Percentiles rank a stretch among this genome's conserved stretches.
Evolutionary conservation across 2,888 invertebrate species (phyloP).

Genomic region (Pristionchus fissidentatus): DNA sequence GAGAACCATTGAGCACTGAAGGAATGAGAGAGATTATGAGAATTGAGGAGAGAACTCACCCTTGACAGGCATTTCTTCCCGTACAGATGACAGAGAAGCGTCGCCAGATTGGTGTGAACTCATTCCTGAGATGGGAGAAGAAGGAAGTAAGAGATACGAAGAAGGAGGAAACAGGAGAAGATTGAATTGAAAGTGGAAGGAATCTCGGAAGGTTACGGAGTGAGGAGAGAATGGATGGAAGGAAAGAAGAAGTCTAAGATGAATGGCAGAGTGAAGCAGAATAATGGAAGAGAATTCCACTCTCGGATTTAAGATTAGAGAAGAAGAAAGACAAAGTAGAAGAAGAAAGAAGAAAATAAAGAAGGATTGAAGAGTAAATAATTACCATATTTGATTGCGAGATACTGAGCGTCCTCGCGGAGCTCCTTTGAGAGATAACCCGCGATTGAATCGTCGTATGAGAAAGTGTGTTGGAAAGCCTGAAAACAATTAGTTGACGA

Average conservation of each 20-base stretch:
- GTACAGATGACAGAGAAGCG: constrained; percentile 69
- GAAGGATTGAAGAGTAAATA: constrained; percentile 29
- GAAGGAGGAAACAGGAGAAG: background rate
- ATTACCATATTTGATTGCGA: constrained; percentile 81
- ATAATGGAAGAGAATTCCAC: constrained; percentile 25
- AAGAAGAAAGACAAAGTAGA: constrained; percentile 15
- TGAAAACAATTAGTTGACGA: constrained; percentile 78
- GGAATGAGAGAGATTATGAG: constrained; percentile 43
- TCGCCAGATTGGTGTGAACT: constrained; percentile 88
- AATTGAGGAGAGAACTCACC: constrained; percentile 75
- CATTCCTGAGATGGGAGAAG: constrained; percentile 81
- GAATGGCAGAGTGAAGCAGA: constrained; percentile 26
- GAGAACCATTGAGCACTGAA: constrained; percentile 90
- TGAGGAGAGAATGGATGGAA: constrained; percentile 11
- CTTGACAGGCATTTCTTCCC: constrained; percentile 84
- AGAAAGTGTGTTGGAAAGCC: constrained; percentile 95
- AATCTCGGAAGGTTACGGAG: background rate
- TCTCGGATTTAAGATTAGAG: constrained; percentile 34
- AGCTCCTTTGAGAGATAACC: constrained; percentile 95
- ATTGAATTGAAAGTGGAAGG: constrained; percentile 21
- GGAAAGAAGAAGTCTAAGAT: constrained; percentile 15
- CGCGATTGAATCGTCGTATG: constrained; percentile 93
- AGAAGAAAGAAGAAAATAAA: background rate
- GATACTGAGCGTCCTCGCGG: constrained; percentile 78
- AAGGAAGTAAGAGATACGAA: background rate